These are phyloP conservation scores for Cheiracanthium punctorium DNA, from an alignment of 2,888 invertebrate genomes.

Conservation along the genomic window DNA sequence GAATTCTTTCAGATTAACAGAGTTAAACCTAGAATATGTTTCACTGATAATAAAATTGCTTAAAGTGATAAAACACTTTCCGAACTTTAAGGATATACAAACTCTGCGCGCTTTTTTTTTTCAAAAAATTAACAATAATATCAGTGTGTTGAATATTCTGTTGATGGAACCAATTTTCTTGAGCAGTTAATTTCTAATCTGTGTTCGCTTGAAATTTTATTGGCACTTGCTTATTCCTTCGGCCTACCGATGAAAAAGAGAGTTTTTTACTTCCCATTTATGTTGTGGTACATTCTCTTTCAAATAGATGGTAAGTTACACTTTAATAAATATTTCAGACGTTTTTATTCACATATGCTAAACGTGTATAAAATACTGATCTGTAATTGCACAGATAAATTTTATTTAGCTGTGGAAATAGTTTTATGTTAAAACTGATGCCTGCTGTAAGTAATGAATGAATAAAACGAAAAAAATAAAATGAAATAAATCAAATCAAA, in stretches of 20 bases:
- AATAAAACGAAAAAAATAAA: too few species aligned
- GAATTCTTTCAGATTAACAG: background rate
- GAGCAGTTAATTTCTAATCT: background rate
- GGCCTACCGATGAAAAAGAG: slow-evolving; percentile 49
- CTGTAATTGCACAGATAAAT: too few species aligned
- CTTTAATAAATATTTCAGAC: background rate
- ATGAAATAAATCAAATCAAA: too few species aligned
- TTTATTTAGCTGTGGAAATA: too few species aligned
- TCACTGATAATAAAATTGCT: background rate
- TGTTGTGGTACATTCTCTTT: slow-evolving; percentile 51
- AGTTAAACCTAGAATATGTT: background rate
- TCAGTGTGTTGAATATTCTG: slow-evolving; percentile 18
- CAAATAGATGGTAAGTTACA: slow-evolving; percentile 53
- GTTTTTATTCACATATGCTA: background rate
- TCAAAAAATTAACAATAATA: slow-evolving; percentile 11
- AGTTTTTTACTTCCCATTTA: slow-evolving; percentile 47
- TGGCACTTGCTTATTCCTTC: slow-evolving; percentile 10
- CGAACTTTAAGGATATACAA: background rate
- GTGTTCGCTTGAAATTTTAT: background rate
- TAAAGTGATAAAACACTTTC: background rate
- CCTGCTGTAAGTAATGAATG: too few species aligned
- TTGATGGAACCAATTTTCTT: background rate
- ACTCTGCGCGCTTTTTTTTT: slow-evolving; percentile 25
- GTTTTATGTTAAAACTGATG: too few species aligned
- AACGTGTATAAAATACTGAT: too few species aligned